Evolutionary conservation across 1,140 invertebrate species (phyloP), one percentile per base, ranked within the genome.

Genomic region (Episyrphus balteatus): DNA sequence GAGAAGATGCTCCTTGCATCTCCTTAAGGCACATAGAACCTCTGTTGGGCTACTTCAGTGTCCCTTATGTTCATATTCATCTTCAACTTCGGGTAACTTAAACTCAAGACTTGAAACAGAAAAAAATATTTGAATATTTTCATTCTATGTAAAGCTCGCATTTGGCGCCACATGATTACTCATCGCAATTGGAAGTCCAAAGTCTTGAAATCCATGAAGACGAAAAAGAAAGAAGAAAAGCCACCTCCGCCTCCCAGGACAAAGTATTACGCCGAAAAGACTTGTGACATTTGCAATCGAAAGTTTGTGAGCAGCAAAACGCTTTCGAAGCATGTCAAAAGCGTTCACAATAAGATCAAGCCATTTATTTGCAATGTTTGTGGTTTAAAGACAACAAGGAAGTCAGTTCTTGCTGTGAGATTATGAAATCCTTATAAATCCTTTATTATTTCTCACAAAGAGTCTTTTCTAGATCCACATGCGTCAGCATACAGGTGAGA

Each of bases 351-450:
- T 21, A 84, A 86, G 58, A 66, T 85, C 14, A 83, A 84, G 52
- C 83, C 83, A 1, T 87, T 82, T 53, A 76, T 81, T 31, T 89
- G 86, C 55, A 78, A 77, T 48, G 80, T 83, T 45, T 89, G 86
- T 61, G 82, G 81, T 9, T 81, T 87, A 56, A 79, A 81, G 43
- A 80, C 79, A 38, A 76, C 81, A 1, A 69, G 79, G 26, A 83
- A 83, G 58, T 78, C 79, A 3, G 80, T 79, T 71, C 56, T 86
- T 12, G 74, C 82, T 53, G 76, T 75, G 66, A 82, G 57, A 81
- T 83, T 9, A 19, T 32, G 5, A 12, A 17, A 15, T 31, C 13
- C n/a, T n/a, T n/a, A n/a, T n/a, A n/a, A n/a, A n/a, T n/a, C n/a
- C n/a, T n/a, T n/a, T n/a, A n/a, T n/a, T n/a, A n/a, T n/a, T n/a